phyloP scores from a whole-genome alignment of 1,140 invertebrate genomes.

The Nixonia krombeini region DNA sequence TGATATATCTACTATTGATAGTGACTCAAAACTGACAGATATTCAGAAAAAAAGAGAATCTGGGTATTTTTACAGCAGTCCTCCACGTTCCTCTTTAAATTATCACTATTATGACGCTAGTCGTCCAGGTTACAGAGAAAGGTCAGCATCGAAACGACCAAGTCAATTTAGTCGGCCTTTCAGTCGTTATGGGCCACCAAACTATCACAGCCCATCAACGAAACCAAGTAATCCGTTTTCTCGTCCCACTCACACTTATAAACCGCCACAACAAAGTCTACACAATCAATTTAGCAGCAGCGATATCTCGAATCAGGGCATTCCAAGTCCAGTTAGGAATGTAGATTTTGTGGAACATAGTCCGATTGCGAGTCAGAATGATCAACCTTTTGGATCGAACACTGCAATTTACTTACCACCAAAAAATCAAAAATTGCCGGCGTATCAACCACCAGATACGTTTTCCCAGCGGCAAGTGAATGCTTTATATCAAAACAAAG shows the following conservation, averaged over 20 bases:
- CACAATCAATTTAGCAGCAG: constrained; percentile 24
- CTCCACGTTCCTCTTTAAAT: constrained; percentile 26
- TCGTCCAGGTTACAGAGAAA: constrained; percentile 31
- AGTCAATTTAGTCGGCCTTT: constrained; percentile 56
- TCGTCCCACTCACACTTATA: background rate
- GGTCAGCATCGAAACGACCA: constrained; percentile 41
- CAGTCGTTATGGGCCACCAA: constrained; percentile 58
- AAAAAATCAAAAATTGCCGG: constrained; percentile 62
- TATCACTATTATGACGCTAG: too few relatives aligned
- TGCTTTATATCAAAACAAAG: background rate
- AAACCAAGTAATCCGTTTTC: constrained; percentile 3
- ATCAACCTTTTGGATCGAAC: constrained; percentile 58
- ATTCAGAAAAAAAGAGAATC: constrained; percentile 59
- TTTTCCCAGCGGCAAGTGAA: constrained; percentile 37
- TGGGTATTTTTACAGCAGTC: constrained; percentile 56
- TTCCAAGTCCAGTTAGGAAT: constrained; percentile 53
- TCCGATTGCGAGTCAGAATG: constrained; percentile 65
- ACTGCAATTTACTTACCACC: constrained; percentile 67
- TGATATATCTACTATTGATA: constrained; percentile 11
- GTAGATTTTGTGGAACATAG: constrained; percentile 51
- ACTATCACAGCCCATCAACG: constrained; percentile 31
- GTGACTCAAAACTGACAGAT: constrained; percentile 23
- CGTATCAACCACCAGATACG: constrained; percentile 14
- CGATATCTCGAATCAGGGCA: constrained; percentile 33
- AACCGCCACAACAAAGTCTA: constrained; percentile 34